Base-by-base conservation (phyloP, 2,888 invertebrate species). In the Volucella zonaria region DNA sequence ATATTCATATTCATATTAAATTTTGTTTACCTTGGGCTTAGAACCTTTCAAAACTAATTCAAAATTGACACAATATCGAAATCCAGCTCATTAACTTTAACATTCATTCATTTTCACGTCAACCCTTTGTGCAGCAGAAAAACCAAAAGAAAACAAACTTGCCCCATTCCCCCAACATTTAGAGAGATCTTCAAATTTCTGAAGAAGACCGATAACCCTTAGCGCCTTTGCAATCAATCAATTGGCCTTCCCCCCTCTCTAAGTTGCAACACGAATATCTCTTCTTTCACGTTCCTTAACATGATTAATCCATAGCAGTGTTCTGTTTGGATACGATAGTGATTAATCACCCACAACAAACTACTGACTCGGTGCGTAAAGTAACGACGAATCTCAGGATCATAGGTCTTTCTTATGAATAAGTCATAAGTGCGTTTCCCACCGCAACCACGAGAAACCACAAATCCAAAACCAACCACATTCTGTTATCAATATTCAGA, bases 171-270 rank as follows among this genome's bases (percentile, higher is more conserved):
- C 31, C 6, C 31, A 31, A 31, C 31, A 31, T 31, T 31, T 31
- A 31, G 31, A 31, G 31, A 31, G 31, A 31, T 31, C 31, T 31
- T 31, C 6, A 31, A 49, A 49, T 40, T 73, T 77, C 62, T 58
- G 82, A 82, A 64, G 73, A 78, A 82, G 73, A 83, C 61, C 66
- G 83, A 79, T 83, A 83, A 75, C 83, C 79, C 83, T 76, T 83
- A 83, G 79, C 83, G 83, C 83, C 83, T 83, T 43, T 43, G 59
- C 51, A 31, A 83, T 83, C 75, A 83, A 83, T 83, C 83, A 83
- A 56, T 52, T 23, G 10, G 58, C 54, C 66, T 51, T 71, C 49
- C 73, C 51, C 52, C 38, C 61, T 51, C 43, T 51, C 31, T 38
- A 23, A 23, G 15, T 15, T 54, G 23, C 18, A n/a, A 43, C 51